Evolutionary conservation across 2,888 invertebrate genomes (phyloP).

Genomic region (Acanthosepion esculentum): DNA sequence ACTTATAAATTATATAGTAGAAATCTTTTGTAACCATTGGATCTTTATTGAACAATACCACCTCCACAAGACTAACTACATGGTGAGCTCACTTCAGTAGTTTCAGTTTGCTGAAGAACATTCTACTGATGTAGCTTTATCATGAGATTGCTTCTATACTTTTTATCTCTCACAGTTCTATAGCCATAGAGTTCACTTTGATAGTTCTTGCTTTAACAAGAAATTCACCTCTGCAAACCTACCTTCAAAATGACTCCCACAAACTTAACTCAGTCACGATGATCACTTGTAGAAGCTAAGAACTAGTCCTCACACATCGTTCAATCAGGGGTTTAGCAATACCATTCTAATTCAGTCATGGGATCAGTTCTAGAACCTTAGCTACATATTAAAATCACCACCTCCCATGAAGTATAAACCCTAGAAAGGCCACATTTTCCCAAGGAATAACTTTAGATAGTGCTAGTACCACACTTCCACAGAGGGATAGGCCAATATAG

Average conservation of each 20-base stretch:
- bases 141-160: background rate
- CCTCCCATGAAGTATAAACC: slow-evolving; percentile 4
- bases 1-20: no score
- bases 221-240: background rate
- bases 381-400: background rate
- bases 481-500: background rate
- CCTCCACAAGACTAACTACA: no score
- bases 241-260: background rate
- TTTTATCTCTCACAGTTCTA: background rate
- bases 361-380: background rate
- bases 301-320: background rate
- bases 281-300: background rate
- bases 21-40: no score
- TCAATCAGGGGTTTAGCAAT: background rate
- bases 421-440: background rate
- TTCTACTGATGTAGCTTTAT: background rate
- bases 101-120: no score
- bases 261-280: background rate
- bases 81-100: no score
- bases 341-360: background rate
- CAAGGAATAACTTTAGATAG: background rate
- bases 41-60: no score
- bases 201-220: no score
- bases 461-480: background rate
- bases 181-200: background rate